phyloP scores from a whole-genome alignment of 2,113 vertebrate genomes.

The Zapornia atra region DNA sequence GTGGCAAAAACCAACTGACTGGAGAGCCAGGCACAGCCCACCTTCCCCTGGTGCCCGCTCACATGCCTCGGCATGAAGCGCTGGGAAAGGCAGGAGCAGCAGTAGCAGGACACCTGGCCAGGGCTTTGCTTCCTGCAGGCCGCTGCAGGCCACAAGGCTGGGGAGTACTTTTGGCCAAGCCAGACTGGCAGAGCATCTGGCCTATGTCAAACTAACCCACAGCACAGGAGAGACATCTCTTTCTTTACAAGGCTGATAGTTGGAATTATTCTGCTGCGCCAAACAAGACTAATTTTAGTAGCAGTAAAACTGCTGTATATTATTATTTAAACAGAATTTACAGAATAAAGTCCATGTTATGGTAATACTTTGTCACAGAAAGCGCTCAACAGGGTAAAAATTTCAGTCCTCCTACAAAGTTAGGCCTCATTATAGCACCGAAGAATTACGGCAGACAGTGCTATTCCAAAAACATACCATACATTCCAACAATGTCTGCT shows the following conservation, averaged over 20 bases:
- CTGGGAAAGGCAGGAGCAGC: background rate
- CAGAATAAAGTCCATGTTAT: background rate
- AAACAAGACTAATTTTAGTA: background rate
- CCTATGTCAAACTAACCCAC: background rate
- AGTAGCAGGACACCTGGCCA: rapidly evolving
- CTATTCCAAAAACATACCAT: background rate
- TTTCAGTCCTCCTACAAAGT: background rate
- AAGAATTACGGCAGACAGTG: background rate
- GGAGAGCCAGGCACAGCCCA: rapidly evolving
- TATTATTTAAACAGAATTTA: background rate
- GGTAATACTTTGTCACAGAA: background rate
- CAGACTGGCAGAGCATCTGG: background rate
- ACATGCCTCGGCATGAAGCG: rapidly evolving
- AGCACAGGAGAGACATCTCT: background rate
- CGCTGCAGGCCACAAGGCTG: rapidly evolving
- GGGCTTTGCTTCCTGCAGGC: background rate
- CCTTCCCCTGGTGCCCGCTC: background rate
- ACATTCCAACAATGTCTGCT: background rate
- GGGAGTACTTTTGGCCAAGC: background rate
- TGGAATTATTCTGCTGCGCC: background rate
- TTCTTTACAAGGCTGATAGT: background rate
- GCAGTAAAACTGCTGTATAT: background rate
- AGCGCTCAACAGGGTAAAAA: background rate
- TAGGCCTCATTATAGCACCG: background rate
- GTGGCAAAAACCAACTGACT: background rate